A percentile compares a stretch with the other conserved stretches of the same genome.
phyloP scores from a whole-genome alignment of 2,797 vertebrate species.

The Simalia tracyae region DNA sequence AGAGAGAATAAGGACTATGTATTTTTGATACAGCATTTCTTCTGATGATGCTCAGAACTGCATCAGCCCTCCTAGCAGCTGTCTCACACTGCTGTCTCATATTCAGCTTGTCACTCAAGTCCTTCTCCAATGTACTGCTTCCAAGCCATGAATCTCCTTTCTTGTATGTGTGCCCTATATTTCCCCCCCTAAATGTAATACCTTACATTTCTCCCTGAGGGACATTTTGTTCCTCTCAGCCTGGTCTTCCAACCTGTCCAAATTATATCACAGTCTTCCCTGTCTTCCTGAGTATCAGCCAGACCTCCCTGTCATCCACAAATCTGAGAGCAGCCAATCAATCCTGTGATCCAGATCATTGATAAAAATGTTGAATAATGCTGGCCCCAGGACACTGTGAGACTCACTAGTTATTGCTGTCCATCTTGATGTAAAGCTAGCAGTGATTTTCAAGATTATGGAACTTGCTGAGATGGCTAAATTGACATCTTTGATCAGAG shows the following conservation, averaged over 20 bases:
- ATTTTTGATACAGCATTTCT: background rate
- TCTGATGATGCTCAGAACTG: background rate
- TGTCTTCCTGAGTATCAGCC: background rate
- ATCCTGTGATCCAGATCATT: background rate
- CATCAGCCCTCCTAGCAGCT: background rate
- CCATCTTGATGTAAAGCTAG: background rate
- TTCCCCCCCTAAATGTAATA: background rate
- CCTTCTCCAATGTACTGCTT: background rate
- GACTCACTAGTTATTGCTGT: background rate
- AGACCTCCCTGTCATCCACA: background rate
- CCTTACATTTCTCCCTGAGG: background rate
- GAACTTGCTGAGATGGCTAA: too few species aligned
- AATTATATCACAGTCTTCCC: background rate
- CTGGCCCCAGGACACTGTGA: background rate
- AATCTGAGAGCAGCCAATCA: background rate
- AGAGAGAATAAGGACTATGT: background rate
- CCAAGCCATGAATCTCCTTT: background rate
- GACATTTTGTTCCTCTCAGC: background rate
- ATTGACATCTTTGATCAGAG: too few species aligned
- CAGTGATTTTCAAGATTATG: background rate
- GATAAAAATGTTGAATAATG: background rate
- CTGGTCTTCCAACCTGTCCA: background rate
- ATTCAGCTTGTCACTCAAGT: background rate
- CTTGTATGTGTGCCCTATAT: background rate
- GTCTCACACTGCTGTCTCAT: background rate